phyloP scores from a whole-genome alignment of 1,140 invertebrate species.

The Ganaspis sp. region DNA sequence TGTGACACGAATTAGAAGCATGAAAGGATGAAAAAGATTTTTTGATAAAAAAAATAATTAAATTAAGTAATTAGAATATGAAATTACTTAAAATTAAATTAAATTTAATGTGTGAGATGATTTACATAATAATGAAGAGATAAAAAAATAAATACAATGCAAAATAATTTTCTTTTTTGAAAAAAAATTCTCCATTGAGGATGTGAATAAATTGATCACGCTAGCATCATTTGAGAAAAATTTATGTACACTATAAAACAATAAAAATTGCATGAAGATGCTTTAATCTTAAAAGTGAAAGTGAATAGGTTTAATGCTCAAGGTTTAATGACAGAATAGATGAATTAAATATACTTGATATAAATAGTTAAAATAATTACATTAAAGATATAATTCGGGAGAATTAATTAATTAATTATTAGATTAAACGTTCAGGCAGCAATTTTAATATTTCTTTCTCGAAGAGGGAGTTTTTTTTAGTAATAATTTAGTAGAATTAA shows the following conservation, averaged over 20 bases:
- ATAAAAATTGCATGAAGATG: not conserved
- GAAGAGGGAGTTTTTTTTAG: too few relatives aligned
- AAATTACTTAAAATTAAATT: too few relatives aligned
- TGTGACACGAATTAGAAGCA: too few relatives aligned
- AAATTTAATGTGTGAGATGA: not conserved
- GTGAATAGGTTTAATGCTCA: slow-evolving; percentile 14
- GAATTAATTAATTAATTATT: too few relatives aligned
- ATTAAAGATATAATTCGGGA: not conserved
- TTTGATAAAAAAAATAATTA: too few relatives aligned
- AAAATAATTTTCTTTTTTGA: not conserved
- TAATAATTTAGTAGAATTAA: too few relatives aligned
- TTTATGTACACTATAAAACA: not conserved
- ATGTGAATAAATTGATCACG: not conserved
- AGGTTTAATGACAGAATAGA: not conserved
- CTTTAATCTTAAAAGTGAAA: slow-evolving; percentile 7
- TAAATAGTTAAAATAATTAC: not conserved
- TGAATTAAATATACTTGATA: not conserved
- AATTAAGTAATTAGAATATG: too few relatives aligned
- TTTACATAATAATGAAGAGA: not conserved
- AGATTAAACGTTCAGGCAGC: not conserved
- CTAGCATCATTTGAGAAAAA: not conserved
- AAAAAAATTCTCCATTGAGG: not conserved
- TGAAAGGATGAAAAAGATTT: too few relatives aligned
- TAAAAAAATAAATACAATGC: not conserved
- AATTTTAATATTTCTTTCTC: not conserved